Base-by-base conservation (phyloP, 2,888 invertebrate genomes). In the Phlogophora meticulosa region DNA sequence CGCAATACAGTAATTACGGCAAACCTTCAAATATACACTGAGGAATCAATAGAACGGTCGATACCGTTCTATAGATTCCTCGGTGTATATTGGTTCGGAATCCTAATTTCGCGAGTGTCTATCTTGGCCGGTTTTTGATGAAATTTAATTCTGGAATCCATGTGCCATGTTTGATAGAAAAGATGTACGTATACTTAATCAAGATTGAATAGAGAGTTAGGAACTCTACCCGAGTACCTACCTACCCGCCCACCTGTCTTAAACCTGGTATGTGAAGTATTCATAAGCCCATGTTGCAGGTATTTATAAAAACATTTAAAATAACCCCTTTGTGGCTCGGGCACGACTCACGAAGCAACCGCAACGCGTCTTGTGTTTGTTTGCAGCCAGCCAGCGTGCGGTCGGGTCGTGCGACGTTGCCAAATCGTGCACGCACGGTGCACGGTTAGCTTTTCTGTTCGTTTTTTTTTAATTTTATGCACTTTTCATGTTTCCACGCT, bases 391-490 rank as follows among this genome's bases (percentile, higher is more conserved):
- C 42, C 51, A 65, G 52, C 72, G 53, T 45, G 49, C 52, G 58
- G 67, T 51, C 22, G 17, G 43, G 43, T 40, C 55, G 59, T 38
- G 80, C 81, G 78, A 81, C 72, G 82, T 82, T 82, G 82, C 82
- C 82, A 82, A 69, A 79, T 63, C 81, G 82, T 81, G 82, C 82
- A 72, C 67, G 61, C 51, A 57, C 67, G 57, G 43, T 24, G 48
- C 22, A 34, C 53, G 17, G 49, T 48, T 51, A 53, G 46, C 34
- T 58, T 60, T 64, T 60, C 15, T 56, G 32, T 52, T 36, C 7
- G 53, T 67, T 55, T 62, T 78, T 53, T 57, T 69, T 74, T 48
- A 28, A 52, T 67, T 72, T 65, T 45, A 77, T 81, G 81, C 77
- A 75, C 67, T 81, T 80, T 77, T 80, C 72, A 43, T 81, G 67